Evolutionary conservation across 1,140 invertebrate genomes (phyloP), one percentile per base, ranked within the genome.

Genomic region (Araneus ventricosus): DNA sequence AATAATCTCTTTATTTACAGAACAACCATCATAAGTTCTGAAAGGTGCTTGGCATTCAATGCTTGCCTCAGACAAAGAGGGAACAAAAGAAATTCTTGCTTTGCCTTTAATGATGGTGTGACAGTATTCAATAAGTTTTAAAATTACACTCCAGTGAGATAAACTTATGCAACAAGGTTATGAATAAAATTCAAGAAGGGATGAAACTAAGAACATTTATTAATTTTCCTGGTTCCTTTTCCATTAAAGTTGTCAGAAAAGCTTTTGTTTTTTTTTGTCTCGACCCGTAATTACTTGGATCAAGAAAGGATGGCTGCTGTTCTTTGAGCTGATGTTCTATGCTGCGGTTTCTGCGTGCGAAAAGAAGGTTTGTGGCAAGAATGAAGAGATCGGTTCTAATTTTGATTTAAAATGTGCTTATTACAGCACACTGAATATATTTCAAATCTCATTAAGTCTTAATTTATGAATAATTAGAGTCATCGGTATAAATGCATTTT

Each of bases 201-300:
- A 70, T 70, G 67, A 70, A 70, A 70, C 67, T 70, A 70, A 70
- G 67, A 70, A 70, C 67, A 70, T 70, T 70, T 70, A 70, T 70
- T 70, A 70, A 70, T 70, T 70, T 70, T 70, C 27, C 67, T 70
- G 67, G 67, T 70, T 70, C 67, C 67, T 70, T 70, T 70, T 70
- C 67, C 67, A 70, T 70, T 70, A 70, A 70, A 70, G 67, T 30
- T 70, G 67, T 70, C 67, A 70, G 67, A 34, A 70, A 70, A 70
- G 67, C 8, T 34, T 27, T 17, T 70, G 27, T 70, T 70, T 70
- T 70, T 70, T 70, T 70, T 20, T 30, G 10, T 2, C 24, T 4
- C 14, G 27, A 4, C 3, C n/a, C 14, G 10, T 70, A 70, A 70
- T 70, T 70, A 70, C 67, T 70, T 34, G 30, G 67, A 30, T 70